Evolutionary conservation across 2,113 vertebrate species (phyloP).

Genomic region (Gnathonemus echidnorhynchus): DNA sequence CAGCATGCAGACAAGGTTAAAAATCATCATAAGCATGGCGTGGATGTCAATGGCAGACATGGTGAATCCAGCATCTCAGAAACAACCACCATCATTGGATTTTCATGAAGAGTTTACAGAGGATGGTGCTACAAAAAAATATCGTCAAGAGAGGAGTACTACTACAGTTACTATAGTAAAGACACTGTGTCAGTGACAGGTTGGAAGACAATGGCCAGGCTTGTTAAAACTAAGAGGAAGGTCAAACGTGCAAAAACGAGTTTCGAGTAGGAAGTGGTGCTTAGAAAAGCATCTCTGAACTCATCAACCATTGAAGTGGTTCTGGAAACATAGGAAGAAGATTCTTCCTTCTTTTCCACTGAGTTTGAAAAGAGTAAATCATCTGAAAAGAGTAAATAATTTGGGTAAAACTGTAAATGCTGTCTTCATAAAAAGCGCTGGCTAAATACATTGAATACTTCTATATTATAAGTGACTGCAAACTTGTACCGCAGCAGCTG

Average conservation of each 20-base stretch:
- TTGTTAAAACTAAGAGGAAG: neutral
- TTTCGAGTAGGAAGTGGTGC: neutral
- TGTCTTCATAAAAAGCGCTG: neutral
- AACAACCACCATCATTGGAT: neutral
- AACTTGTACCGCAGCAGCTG: neutral
- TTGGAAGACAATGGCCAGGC: neutral
- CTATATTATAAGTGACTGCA: neutral
- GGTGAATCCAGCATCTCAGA: neutral
- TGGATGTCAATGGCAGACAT: neutral
- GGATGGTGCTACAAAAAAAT: neutral
- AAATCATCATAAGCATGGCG: neutral
- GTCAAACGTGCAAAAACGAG: neutral
- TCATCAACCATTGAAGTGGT: neutral
- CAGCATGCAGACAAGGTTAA: neutral
- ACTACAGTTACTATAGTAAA: neutral
- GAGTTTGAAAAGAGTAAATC: neutral
- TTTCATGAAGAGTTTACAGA: neutral
- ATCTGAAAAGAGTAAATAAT: neutral
- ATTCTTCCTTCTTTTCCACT: neutral
- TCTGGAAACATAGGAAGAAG: neutral
- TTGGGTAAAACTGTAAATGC: neutral
- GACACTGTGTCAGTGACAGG: neutral
- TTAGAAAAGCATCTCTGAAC: neutral
- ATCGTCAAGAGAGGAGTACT: neutral
- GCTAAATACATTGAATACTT: neutral